A percentile compares a stretch with the other conserved stretches of the same genome.
These are phyloP conservation scores for Plebejus anna DNA, from an alignment of 2,888 invertebrate genomes.

Conservation along the genomic window DNA sequence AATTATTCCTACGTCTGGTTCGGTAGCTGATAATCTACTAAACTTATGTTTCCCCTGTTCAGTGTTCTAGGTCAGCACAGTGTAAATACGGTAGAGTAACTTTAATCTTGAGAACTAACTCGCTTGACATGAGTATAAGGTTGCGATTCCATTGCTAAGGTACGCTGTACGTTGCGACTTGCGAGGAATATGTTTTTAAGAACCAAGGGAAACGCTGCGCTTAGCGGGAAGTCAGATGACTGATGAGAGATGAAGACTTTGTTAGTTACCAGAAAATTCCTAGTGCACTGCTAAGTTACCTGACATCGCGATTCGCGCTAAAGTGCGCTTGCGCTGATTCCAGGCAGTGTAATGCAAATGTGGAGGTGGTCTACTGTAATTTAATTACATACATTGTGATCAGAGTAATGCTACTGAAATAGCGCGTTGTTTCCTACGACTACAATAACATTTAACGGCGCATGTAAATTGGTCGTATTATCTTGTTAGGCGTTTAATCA, in stretches of 20 bases:
- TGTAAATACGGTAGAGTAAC: not conserved
- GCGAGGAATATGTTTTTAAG: not conserved
- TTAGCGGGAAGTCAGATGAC: too few species aligned
- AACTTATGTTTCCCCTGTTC: not conserved
- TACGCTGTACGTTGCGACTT: not conserved
- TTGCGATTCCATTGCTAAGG: too few species aligned
- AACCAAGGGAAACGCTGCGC: too few species aligned
- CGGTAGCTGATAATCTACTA: not conserved
- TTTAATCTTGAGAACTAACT: not conserved
- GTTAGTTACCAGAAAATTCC: too few species aligned
- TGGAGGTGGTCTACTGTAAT: not conserved
- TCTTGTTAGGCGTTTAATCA: constrained; percentile 12
- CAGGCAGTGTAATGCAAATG: not conserved
- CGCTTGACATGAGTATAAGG: too few species aligned
- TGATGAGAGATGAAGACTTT: too few species aligned
- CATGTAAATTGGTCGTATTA: constrained; percentile 12
- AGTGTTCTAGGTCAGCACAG: not conserved
- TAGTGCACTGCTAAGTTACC: too few species aligned
- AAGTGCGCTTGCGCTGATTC: too few species aligned
- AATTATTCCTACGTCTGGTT: constrained; percentile 15
- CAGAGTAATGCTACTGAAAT: constrained; percentile 8
- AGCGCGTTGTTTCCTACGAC: not conserved
- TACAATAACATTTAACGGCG: constrained; percentile 10
- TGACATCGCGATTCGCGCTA: too few species aligned
- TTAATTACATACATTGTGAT: not conserved